phyloP scores from a whole-genome alignment of 2,888 invertebrate species.

The Ceramica pisi region DNA sequence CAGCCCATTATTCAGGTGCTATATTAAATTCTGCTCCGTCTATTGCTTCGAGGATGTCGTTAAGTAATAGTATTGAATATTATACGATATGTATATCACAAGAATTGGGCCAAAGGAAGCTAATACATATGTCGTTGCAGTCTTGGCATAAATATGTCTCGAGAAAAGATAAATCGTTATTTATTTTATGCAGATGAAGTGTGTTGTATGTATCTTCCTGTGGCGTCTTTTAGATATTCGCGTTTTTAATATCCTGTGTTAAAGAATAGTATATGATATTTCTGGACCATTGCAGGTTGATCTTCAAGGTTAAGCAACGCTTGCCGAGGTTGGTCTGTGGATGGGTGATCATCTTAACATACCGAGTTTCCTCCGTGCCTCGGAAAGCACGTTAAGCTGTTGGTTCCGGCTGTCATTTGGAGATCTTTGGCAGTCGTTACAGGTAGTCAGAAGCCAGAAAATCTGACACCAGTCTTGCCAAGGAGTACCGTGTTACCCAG shows the following conservation, averaged over 20 bases:
- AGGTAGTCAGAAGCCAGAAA: too few species aligned
- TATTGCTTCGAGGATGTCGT: constrained; percentile 46
- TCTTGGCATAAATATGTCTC: constrained; percentile 12
- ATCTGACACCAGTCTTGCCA: too few species aligned
- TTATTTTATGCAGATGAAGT: neutral
- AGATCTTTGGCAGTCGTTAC: too few species aligned
- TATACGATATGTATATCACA: neutral
- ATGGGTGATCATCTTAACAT: too few species aligned
- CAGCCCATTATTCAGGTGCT: constrained; percentile 60
- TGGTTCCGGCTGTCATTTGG: too few species aligned
- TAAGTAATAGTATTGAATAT: constrained; percentile 31
- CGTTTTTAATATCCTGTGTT: neutral
- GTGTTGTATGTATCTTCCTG: neutral
- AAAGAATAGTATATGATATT: neutral
- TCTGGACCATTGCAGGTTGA: too few species aligned
- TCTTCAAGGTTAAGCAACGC: too few species aligned
- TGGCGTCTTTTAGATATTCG: neutral
- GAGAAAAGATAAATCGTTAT: neutral
- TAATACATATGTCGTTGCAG: neutral
- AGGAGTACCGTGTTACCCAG: too few species aligned
- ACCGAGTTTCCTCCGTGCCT: too few species aligned
- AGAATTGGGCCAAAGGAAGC: constrained; percentile 42
- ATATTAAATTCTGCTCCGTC: constrained; percentile 52
- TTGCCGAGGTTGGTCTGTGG: too few species aligned
- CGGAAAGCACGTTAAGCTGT: too few species aligned